Evolutionary conservation across 2,888 invertebrate genomes (phyloP).

Genomic region (Acanthopleura granulata): DNA sequence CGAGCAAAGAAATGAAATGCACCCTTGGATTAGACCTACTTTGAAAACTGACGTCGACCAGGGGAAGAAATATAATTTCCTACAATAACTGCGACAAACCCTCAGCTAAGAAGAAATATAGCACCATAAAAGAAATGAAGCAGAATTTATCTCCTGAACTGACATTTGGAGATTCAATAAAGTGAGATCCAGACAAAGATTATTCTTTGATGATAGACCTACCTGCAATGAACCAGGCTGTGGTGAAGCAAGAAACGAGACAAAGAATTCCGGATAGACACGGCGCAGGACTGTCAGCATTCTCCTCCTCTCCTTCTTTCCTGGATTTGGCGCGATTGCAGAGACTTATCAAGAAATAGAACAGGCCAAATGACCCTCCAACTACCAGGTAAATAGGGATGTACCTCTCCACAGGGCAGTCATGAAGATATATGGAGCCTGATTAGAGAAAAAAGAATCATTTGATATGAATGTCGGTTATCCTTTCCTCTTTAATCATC

Average conservation of each 20-base stretch:
- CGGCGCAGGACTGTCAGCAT: conserved; percentile 36
- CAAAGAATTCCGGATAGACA: conserved; percentile 30
- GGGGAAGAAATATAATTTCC: too few relatives aligned
- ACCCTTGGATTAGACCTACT: too few relatives aligned
- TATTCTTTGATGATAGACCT: conserved; percentile 31
- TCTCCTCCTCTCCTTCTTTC: conserved; percentile 23
- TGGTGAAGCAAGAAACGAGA: conserved; percentile 71
- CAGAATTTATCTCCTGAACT: too few relatives aligned
- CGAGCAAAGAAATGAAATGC: too few relatives aligned
- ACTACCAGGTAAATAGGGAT: conserved; percentile 86
- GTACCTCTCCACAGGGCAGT: conserved; percentile 81
- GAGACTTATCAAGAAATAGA: conserved; percentile 72
- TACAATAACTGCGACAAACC: too few relatives aligned
- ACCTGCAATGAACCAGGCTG: conserved; percentile 79
- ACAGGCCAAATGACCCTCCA: conserved; percentile 80
- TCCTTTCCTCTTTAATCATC: too few relatives aligned
- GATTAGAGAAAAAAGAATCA: not conserved
- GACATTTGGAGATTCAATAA: too few relatives aligned
- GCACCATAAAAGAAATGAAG: too few relatives aligned
- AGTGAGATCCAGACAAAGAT: too few relatives aligned
- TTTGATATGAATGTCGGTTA: too few relatives aligned
- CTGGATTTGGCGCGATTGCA: conserved; percentile 73
- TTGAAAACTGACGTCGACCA: too few relatives aligned
- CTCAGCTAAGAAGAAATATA: too few relatives aligned
- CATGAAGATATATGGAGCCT: conserved; percentile 77